Percentiles rank a stretch among this genome's conserved stretches.
Conservation (phyloP, 2,888 invertebrate species). For the Odontocerum albicorne region DNA sequence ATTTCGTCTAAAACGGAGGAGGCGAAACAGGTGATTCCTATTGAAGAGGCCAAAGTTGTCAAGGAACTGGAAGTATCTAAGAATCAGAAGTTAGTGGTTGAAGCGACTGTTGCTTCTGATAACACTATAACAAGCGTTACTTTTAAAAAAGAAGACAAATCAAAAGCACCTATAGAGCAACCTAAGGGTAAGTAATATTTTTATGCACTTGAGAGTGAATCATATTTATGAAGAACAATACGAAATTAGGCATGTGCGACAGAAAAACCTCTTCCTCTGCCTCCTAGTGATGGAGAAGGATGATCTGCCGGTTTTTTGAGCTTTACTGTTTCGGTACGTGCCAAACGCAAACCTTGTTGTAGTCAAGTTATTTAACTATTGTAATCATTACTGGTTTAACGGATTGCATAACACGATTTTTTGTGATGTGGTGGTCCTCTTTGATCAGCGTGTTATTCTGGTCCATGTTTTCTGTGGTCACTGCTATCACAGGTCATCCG, state of each 20-base stretch:
- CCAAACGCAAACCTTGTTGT: too few relatives aligned
- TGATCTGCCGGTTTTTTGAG: too few relatives aligned
- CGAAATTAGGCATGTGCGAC: not conserved
- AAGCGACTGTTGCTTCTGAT: conserved; percentile 27
- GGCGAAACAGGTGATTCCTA: not conserved
- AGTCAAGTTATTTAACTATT: too few relatives aligned
- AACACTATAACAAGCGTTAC: conserved; percentile 27
- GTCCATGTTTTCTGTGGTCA: too few relatives aligned
- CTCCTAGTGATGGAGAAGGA: too few relatives aligned
- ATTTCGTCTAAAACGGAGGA: not conserved
- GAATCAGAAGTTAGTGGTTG: conserved; percentile 26
- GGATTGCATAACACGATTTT: too few relatives aligned
- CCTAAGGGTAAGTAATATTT: conserved; percentile 22
- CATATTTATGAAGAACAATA: not conserved
- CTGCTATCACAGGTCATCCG: too few relatives aligned
- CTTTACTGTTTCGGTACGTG: not conserved
- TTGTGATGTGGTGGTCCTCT: too few relatives aligned
- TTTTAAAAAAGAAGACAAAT: conserved; percentile 22
- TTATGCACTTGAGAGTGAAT: not conserved
- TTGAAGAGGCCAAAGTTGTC: conserved; percentile 3
- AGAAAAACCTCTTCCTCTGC: not conserved
- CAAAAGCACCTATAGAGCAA: conserved; percentile 11
- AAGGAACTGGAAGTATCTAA: conserved; percentile 28
- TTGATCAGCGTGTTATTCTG: too few relatives aligned
- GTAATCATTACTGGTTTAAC: too few relatives aligned